A percentile compares a stretch with the other conserved stretches of the same genome.
phyloP scores from a whole-genome alignment of 2,888 invertebrate species.

The Alsophila aescularia region DNA sequence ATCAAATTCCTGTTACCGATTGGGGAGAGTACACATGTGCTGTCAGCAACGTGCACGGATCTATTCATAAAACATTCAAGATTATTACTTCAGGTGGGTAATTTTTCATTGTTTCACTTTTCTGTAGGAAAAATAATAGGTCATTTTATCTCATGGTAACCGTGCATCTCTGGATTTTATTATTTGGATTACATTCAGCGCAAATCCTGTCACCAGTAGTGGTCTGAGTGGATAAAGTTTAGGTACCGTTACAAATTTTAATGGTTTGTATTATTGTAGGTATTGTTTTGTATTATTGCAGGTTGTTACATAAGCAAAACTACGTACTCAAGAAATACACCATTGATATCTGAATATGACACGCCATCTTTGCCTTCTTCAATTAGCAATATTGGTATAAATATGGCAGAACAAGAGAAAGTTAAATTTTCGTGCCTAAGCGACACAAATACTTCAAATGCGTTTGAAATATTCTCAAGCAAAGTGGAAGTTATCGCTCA shows the following conservation, averaged over 20 bases:
- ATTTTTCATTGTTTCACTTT: not conserved
- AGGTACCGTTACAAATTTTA: too few species aligned
- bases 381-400: conserved; percentile 1
- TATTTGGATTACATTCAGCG: too few species aligned
- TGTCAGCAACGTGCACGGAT: conserved; percentile 34
- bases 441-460: conserved; percentile 14
- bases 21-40: conserved; percentile 37
- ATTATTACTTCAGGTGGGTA: conserved; percentile 16
- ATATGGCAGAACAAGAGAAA: conserved; percentile 3
- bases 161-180: too few species aligned
- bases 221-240: too few species aligned
- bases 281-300: not conserved
- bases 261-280: too few species aligned
- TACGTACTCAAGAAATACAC: not conserved
- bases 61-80: conserved; percentile 19
- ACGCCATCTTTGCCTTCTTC: not conserved
- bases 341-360: not conserved
- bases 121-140: too few species aligned
- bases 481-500: conserved; percentile 21
- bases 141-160: too few species aligned
- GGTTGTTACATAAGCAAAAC: conserved; percentile 10
- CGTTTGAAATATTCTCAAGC: conserved; percentile 20
- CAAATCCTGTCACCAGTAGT: too few species aligned
- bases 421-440: conserved; percentile 27
- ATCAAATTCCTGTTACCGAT: conserved; percentile 11